phyloP scores from a whole-genome alignment of 2,888 invertebrate genomes.

The Cataglyphis albicans region DNA sequence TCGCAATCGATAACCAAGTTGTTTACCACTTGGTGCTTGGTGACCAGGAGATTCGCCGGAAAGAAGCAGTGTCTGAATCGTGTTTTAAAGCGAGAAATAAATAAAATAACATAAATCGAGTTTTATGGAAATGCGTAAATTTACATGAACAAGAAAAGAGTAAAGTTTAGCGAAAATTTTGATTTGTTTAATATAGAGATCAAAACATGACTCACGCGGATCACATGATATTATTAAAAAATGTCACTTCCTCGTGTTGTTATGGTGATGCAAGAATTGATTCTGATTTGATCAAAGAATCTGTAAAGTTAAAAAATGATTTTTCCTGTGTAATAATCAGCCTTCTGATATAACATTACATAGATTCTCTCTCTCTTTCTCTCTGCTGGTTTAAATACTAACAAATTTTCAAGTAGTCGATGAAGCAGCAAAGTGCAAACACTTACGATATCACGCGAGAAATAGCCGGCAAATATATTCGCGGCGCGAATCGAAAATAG shows the following conservation, averaged over 20 bases:
- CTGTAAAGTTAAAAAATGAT: neutral
- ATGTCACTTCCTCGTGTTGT: neutral
- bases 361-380: neutral
- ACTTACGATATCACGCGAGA: neutral
- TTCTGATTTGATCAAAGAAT: neutral
- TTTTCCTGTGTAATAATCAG: neutral
- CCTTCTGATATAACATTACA: neutral
- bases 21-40: slow-evolving; percentile 41
- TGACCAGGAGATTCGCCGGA: slow-evolving; percentile 14
- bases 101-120: neutral
- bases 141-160: neutral
- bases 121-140: neutral
- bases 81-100: no score
- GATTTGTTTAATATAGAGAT: neutral
- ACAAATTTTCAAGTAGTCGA: slow-evolving; percentile 25
- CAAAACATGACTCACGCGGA: neutral
- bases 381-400: neutral
- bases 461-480: slow-evolving; percentile 12
- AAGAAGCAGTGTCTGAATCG: neutral
- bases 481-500: slow-evolving; percentile 51
- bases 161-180: neutral
- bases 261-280: neutral
- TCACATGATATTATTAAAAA: neutral
- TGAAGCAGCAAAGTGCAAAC: neutral
- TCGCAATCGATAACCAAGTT: slow-evolving; percentile 47